Evolutionary conservation across 2,113 vertebrate genomes (phyloP).

Genomic region (Marmota flaviventris): DNA sequence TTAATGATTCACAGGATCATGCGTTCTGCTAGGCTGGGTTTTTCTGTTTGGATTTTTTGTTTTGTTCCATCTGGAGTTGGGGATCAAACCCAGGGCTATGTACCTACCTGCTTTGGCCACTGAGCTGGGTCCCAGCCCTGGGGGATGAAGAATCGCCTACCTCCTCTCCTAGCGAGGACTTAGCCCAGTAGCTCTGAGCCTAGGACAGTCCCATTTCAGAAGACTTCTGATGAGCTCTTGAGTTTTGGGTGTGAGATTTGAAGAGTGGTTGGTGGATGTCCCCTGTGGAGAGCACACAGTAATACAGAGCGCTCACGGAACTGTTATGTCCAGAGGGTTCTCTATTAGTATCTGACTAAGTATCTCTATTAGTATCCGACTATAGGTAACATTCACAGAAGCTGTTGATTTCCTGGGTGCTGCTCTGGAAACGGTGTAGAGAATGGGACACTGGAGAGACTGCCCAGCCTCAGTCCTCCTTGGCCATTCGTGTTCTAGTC

Average conservation of each 20-base stretch:
- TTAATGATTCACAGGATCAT: background rate
- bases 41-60: background rate
- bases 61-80: background rate
- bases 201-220: background rate
- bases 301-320: background rate
- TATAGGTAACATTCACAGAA: background rate
- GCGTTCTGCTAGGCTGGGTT: background rate
- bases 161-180: background rate
- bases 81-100: background rate
- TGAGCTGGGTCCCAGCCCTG: background rate
- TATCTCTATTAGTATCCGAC: background rate
- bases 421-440: slow-evolving; percentile 3
- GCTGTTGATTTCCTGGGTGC: background rate
- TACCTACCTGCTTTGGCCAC: background rate
- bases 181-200: background rate
- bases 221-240: background rate
- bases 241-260: background rate
- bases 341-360: background rate
- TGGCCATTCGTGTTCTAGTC: background rate
- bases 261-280: background rate
- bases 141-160: background rate
- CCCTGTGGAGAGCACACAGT: background rate
- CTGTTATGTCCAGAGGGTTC: background rate
- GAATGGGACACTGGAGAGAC: background rate
- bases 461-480: background rate